Base-by-base conservation (phyloP, 2,797 vertebrate genomes). In the Mus caroli region DNA sequence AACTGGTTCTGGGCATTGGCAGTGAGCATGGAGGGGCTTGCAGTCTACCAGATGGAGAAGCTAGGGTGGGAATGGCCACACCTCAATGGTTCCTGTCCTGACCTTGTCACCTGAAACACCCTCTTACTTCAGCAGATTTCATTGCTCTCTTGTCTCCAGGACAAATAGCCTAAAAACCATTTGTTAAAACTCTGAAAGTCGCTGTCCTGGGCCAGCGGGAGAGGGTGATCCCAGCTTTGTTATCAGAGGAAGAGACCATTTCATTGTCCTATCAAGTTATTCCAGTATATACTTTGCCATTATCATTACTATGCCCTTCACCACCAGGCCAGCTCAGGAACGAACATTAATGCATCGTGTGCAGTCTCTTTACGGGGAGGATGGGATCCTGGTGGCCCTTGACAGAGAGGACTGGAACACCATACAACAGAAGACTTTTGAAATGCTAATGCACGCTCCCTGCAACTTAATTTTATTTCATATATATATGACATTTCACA, bases 401-500 rank as follows among this genome's bases (percentile, higher is more conserved):
- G 97, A 96, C 97, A 96, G 95, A 96, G 94, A 96, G 88, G 84
- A 46, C 84, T 52, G 46, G 46, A 17, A 50, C n/a, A 40, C 20
- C 28, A 97, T 91, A 92, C 97, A 97, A 96, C 91, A 52, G 97
- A 97, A 97, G 94, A 54, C 84, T 98, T 98, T 97, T 96, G 97
- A 98, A 98, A 98, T 98, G 98, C 98, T 98, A 98, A 98, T 98
- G 95, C 96, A 97, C 58, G 90, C 94, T 97, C 97, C 97, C 96
- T 80, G 60, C 97, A 97, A 98, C 97, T 98, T 98, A 97, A 98
- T 98, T 99, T 98, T 98, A 96, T 98, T 98, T 97, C 97, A 97
- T 97, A 97, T 97, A 98, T 75, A 98, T 98, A 97, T 97, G 98
- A 97, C 98, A 98, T 98, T 98, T 98, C 98, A 98, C 97, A 98